Evolutionary conservation across 2,797 vertebrate genomes (phyloP).

Genomic region (Miichthys miiuy): DNA sequence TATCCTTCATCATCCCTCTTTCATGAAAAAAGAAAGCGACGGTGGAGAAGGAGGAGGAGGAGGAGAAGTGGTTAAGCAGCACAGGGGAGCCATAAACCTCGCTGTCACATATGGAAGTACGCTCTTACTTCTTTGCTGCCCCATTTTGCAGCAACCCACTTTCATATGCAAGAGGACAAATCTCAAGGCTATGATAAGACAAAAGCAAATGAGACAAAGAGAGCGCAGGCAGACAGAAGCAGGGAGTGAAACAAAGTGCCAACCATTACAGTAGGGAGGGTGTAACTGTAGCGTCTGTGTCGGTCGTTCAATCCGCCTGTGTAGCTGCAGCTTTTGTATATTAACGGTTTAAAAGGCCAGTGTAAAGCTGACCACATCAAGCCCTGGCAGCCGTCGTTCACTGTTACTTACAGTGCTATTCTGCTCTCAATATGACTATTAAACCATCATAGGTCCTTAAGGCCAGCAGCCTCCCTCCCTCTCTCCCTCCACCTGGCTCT

Average conservation of each 20-base stretch:
- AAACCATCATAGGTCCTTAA: constrained; percentile 87
- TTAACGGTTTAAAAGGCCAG: constrained; percentile 76
- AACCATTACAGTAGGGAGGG: constrained; percentile 62
- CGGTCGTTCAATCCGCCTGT: constrained; percentile 50
- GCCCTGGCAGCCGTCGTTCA: constrained; percentile 62
- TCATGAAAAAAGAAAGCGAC: constrained; percentile 64
- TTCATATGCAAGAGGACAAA: constrained; percentile 64
- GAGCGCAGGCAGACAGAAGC: constrained; percentile 49
- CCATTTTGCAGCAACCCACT: constrained; percentile 70
- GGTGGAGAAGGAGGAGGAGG: constrained; percentile 41
- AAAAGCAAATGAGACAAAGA: constrained; percentile 36
- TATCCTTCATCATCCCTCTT: constrained; percentile 81
- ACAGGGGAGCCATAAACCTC: constrained; percentile 80
- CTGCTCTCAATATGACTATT: constrained; percentile 83
- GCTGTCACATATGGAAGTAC: constrained; percentile 60
- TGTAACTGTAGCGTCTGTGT: constrained; percentile 62
- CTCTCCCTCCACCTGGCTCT: constrained; percentile 82
- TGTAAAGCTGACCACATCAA: constrained; percentile 84
- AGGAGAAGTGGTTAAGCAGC: constrained; percentile 79
- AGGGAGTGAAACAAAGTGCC: constrained; percentile 59
- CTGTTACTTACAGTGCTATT: constrained; percentile 80
- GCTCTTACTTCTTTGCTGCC: constrained; percentile 58
- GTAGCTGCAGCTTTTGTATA: constrained; percentile 64
- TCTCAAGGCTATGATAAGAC: constrained; percentile 41
- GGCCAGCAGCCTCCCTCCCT: constrained; percentile 71